Conservation (phyloP, 1,140 invertebrate species). For the Lasioglossum albipes region DNA sequence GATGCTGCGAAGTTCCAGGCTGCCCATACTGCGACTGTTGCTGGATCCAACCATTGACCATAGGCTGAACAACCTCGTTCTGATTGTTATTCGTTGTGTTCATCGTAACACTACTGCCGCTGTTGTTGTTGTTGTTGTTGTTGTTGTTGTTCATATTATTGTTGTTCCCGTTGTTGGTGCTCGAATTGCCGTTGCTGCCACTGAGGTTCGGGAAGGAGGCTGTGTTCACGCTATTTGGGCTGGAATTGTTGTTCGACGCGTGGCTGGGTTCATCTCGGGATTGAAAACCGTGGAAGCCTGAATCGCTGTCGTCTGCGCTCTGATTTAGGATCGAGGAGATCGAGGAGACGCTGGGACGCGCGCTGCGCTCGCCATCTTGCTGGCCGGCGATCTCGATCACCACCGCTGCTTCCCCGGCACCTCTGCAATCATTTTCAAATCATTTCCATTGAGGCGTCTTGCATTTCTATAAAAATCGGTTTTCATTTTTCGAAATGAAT, state of each 20-base stretch:
- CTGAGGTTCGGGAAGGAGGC: constrained; percentile 73
- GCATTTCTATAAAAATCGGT: too few relatives aligned
- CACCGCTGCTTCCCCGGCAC: constrained; percentile 61
- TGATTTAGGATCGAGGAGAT: constrained; percentile 81
- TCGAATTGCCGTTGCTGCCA: constrained; percentile 69
- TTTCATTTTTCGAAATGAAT: too few relatives aligned
- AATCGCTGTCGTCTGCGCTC: constrained; percentile 82
- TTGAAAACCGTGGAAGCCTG: constrained; percentile 82
- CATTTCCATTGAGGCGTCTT: too few relatives aligned
- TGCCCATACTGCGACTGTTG: constrained; percentile 65
- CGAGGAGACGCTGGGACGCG: constrained; percentile 77
- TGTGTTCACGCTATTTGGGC: constrained; percentile 74
- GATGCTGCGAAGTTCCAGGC: constrained; percentile 64
- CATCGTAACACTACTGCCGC: constrained; percentile 54
- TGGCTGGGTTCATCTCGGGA: constrained; percentile 76
- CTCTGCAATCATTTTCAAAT: constrained; percentile 45
- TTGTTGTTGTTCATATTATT: constrained; percentile 67
- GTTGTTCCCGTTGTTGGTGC: constrained; percentile 57
- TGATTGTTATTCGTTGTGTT: constrained; percentile 40
- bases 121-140: constrained; percentile 60
- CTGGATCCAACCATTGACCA: constrained; percentile 75
- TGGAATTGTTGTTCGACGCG: constrained; percentile 74
- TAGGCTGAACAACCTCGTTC: constrained; percentile 55
- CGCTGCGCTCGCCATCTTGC: constrained; percentile 72
- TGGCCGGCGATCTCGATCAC: constrained; percentile 62